Evolutionary conservation across 2,113 vertebrate genomes (phyloP), one percentile per base, ranked within the genome.

Genomic region (Pollachius pollachius): DNA sequence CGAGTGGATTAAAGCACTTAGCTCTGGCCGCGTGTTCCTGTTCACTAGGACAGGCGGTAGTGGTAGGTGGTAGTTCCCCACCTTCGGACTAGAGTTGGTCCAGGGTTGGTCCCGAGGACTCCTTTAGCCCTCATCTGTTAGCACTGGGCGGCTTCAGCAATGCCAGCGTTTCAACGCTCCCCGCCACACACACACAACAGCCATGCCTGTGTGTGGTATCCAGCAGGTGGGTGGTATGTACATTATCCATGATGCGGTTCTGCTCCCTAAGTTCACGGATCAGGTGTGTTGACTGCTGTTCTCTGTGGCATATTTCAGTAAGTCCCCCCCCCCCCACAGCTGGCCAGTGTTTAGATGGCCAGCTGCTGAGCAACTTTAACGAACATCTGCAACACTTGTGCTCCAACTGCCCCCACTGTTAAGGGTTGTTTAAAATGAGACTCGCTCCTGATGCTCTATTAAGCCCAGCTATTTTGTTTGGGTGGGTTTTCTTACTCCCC

Each of bases 201-300:
- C 80, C 81, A 11, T 18, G 58, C n/a, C n/a, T 62, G 87, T 89
- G 90, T 86, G 90, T 90, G 90, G 89, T 48, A 87, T 89, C 78
- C 77, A 68, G 79, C 91, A 89, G 89, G 90, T 90, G 90, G 89
- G 41, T 9, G 8, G 41, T 48, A 48, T 48, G 9, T 48, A 48
- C 41, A 48, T 48, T 84, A 89, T 87, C 78, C 77, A 57, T 73
- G 25, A 68, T 68, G 78, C 75, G 56, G 70, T 74, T 62, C 67
- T 13, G 70, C 75, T 62, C 67, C 75, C 75, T 77, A 77, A 81
- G 66, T 82, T 84, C 80, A 89, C 72, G 89, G 90, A 86, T 90
- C 89, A 88, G 75, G 75, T 88, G 85, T 64, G 1, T 18, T 89
- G 87, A 90, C 88, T 89, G 79, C 75, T 67, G 75, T 84, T 83